Percentiles rank a stretch among this genome's conserved stretches.
phyloP scores from a whole-genome alignment of 2,888 invertebrate species.

The Malthinus seriepunctatus region DNA sequence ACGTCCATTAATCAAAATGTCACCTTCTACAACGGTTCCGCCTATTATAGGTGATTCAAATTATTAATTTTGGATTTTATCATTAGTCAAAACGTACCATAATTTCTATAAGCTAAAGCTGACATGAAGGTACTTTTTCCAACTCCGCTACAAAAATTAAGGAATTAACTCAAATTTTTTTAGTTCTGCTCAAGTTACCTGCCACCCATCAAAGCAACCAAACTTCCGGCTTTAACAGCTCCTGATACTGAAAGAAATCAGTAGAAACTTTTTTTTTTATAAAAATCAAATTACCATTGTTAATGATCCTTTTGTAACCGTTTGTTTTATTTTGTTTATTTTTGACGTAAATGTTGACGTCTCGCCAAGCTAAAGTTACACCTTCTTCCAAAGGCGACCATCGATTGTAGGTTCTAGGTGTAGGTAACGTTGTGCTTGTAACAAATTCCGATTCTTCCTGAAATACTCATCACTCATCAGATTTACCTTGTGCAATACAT shows the following conservation, averaged over 20 bases:
- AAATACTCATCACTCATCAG: too few species aligned
- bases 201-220: slow-evolving; percentile 84
- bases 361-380: slow-evolving; percentile 78
- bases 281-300: too few species aligned
- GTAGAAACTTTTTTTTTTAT: too few species aligned
- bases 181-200: slow-evolving; percentile 60
- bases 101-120: slow-evolving; percentile 75
- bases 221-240: slow-evolving; percentile 77
- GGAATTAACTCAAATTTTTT: neutral
- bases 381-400: slow-evolving; percentile 65
- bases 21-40: slow-evolving; percentile 74
- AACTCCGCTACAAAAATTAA: slow-evolving; percentile 67
- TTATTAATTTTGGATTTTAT: neutral
- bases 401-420: slow-evolving; percentile 54
- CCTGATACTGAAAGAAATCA: slow-evolving; percentile 68
- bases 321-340: slow-evolving; percentile 49
- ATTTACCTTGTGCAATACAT: too few species aligned
- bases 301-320: slow-evolving; percentile 73
- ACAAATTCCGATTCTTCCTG: slow-evolving; percentile 12
- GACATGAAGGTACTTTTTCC: slow-evolving; percentile 90
- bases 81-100: slow-evolving; percentile 57
- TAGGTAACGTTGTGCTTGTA: slow-evolving; percentile 5
- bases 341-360: slow-evolving; percentile 72
- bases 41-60: slow-evolving; percentile 53
- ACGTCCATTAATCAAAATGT: slow-evolving; percentile 78